Evolutionary conservation across 2,888 invertebrate species (phyloP).

Genomic region (Abscondita cerata): DNA sequence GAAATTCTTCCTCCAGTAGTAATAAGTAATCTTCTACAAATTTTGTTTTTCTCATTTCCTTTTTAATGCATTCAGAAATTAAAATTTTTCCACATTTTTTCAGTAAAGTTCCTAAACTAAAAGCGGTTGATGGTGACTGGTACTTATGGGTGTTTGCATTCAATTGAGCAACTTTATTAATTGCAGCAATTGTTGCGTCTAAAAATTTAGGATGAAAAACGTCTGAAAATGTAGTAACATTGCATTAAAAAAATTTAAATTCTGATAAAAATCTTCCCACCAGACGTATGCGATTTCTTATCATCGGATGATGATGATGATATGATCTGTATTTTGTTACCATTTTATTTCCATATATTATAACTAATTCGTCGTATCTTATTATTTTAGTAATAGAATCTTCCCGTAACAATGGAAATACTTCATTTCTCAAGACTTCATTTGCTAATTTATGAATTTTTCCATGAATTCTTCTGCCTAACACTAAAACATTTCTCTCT

Average conservation of each 20-base stretch:
- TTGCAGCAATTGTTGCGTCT: conserved; percentile 14
- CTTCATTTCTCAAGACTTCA: background rate
- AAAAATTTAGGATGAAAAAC: conserved; percentile 7
- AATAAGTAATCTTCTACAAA: background rate
- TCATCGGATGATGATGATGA: conserved; percentile 10
- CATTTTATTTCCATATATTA: conserved; percentile 13
- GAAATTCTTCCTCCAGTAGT: background rate
- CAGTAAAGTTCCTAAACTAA: background rate
- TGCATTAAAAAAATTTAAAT: conserved; percentile 11
- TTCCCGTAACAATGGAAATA: conserved; percentile 6
- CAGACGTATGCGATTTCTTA: conserved; percentile 16
- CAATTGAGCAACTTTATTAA: conserved; percentile 12
- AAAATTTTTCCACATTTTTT: background rate
- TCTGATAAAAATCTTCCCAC: conserved; percentile 22
- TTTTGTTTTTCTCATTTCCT: background rate
- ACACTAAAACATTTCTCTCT: background rate
- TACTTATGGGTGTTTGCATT: conserved; percentile 5
- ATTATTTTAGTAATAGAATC: conserved; percentile 2
- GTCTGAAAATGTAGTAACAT: conserved; percentile 13
- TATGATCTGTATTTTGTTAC: background rate
- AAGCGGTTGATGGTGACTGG: conserved; percentile 14
- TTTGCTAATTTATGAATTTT: background rate
- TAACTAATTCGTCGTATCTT: conserved; percentile 2
- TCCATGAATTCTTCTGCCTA: background rate
- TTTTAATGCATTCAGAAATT: background rate